These are phyloP conservation scores for Apis laboriosa DNA, from an alignment of 1,140 invertebrate species.

Conservation along the genomic window DNA sequence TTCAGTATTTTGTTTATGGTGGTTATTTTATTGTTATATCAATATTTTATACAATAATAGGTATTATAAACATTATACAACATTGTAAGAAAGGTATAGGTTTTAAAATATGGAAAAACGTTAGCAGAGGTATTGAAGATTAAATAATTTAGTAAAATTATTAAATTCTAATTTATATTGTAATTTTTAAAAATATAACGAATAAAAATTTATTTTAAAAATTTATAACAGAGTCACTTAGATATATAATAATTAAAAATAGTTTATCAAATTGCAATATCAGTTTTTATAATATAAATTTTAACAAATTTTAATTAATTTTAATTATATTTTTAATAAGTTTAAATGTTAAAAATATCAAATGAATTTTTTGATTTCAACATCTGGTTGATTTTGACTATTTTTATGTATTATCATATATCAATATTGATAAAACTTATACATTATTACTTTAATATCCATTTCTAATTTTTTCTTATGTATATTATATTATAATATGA, in stretches of 20 bases:
- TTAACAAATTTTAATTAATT: background rate
- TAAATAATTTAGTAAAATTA: background rate
- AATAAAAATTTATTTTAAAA: background rate
- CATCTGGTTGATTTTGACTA: too few relatives aligned
- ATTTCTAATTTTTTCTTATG: background rate
- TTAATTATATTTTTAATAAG: background rate
- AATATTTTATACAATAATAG: conserved; percentile 78
- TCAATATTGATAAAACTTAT: background rate
- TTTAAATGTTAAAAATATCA: too few relatives aligned
- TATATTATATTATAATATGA: background rate
- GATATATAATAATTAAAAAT: background rate
- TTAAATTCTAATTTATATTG: background rate
- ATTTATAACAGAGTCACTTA: background rate
- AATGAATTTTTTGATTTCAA: too few relatives aligned
- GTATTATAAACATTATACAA: conserved; percentile 66
- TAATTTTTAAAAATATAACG: background rate
- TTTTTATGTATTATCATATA: background rate
- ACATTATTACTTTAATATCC: background rate
- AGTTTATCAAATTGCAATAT: too few relatives aligned
- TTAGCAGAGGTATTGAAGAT: background rate
- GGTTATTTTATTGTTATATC: conserved; percentile 83
- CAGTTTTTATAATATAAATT: too few relatives aligned
- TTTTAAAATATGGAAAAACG: conserved; percentile 57
- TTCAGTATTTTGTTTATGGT: conserved; percentile 85
- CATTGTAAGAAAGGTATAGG: conserved; percentile 54